Percentiles rank a stretch among this genome's conserved stretches.
phyloP scores from a whole-genome alignment of 2,113 vertebrate species.

The Sapajus apella region DNA sequence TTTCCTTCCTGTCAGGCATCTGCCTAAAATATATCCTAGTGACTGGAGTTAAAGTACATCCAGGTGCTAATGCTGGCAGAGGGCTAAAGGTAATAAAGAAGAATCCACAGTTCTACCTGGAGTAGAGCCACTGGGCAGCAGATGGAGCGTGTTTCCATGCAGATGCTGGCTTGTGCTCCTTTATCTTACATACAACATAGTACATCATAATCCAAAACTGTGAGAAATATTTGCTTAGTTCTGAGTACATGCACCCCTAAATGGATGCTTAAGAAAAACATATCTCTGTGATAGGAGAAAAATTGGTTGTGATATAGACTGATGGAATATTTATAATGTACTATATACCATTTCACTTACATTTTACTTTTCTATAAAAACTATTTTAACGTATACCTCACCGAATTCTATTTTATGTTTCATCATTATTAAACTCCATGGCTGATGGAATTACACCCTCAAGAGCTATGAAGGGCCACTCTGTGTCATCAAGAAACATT shows the following conservation, averaged over 20 bases:
- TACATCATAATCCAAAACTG: neutral
- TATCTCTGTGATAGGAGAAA: neutral
- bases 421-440: neutral
- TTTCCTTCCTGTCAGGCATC: slow-evolving; percentile 14
- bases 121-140: neutral
- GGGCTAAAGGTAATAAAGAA: neutral
- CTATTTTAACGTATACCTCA: neutral
- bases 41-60: neutral
- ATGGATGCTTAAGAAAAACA: neutral
- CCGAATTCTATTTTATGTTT: neutral
- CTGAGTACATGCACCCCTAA: neutral
- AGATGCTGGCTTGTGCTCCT: neutral
- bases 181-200: neutral
- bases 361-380: slow-evolving; percentile 4
- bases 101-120: neutral
- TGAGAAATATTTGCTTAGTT: neutral
- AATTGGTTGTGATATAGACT: neutral
- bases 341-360: neutral
- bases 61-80: slow-evolving; percentile 23
- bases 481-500: neutral
- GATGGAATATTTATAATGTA: neutral
- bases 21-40: slow-evolving; percentile 9
- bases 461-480: neutral
- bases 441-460: neutral
- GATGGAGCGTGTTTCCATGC: neutral